Evolutionary conservation across 2,113 vertebrate genomes (phyloP).

Genomic region (Salvator merianae): DNA sequence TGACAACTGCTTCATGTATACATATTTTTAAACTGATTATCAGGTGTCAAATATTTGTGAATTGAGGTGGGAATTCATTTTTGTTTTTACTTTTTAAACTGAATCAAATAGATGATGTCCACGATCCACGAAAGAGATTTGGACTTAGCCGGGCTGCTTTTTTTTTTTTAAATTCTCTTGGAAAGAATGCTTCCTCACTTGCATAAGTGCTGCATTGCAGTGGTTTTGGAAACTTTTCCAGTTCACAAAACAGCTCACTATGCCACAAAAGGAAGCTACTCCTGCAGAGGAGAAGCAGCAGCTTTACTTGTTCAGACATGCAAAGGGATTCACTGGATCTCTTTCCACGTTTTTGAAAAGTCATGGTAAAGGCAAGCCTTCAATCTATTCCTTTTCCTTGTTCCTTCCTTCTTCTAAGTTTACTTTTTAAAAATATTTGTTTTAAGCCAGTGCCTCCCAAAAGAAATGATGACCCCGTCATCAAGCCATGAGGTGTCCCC

Average conservation of each 20-base stretch:
- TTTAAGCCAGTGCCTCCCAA: conserved; percentile 52
- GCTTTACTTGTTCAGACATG: background rate
- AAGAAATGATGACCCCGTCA: conserved; percentile 24
- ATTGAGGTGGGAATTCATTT: conserved; percentile 59
- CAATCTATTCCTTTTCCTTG: conserved; percentile 36
- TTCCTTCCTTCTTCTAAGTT: conserved; percentile 2
- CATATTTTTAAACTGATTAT: conserved; percentile 58
- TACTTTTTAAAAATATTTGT: background rate
- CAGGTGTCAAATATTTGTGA: conserved; percentile 58
- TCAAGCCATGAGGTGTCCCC: background rate
- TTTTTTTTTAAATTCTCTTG: background rate
- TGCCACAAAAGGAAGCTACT: background rate
- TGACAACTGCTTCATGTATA: conserved; percentile 64
- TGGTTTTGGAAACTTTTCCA: background rate
- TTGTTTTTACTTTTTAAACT: conserved; percentile 32
- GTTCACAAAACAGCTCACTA: background rate
- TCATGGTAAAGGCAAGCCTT: background rate
- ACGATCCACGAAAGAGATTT: background rate
- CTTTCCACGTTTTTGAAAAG: background rate
- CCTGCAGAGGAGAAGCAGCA: background rate
- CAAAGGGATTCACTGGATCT: background rate
- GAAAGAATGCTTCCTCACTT: background rate
- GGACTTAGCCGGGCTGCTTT: background rate
- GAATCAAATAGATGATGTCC: conserved; percentile 35
- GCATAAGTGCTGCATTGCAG: conserved; percentile 43